Base-by-base conservation (phyloP, 2,113 vertebrate species). In the Actenoides lindsayi region DNA sequence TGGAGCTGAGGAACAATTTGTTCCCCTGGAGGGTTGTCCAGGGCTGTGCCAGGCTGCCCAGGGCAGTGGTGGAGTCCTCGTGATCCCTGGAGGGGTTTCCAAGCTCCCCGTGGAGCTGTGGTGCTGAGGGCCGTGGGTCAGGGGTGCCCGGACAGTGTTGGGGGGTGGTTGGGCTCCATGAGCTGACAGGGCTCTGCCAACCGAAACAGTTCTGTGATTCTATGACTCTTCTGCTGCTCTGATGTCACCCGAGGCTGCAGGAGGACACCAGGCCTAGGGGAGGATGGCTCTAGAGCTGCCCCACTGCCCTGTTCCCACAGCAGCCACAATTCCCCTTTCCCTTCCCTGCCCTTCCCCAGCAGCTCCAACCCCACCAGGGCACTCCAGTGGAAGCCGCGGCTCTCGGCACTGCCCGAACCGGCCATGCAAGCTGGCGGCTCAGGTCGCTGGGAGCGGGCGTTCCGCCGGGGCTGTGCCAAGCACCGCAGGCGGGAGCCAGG, bases 191-290 rank as follows among this genome's bases (percentile, higher is more conserved):
- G 21, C 41, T 44, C 11, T 30, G 42, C 41, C 39, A 65, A 21
- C 39, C 13, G 21, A 65, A 57, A 31, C 12, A 12, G 13, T 44
- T 44, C 28, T 65, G 20, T 31, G 54, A 28, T 15, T 54, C 14
- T 54, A 10, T 16, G 27, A 33, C 9, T 1, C 59, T 6, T 13
- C 31, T 4, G 5, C 44, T 28, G 78, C 68, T 51, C 44, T 10
- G 23, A 6, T 5, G 19, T 8, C 56, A 25, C 62, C 80, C 0
- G 0, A 8, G 48, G 81, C 76, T 6, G 4, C 41, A 7, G 39
- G 1, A 3, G 31, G 50, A 63, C 0, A 4, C 48, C 24, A 19
- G n/a, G 41, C 33, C 51, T 0, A 4, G 14, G n/a, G 21, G 19
- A 54, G 13, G 54, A 21, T 5, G 30, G 54, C 51, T 46, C 53